Conservation (phyloP, 1,140 invertebrate genomes). For the Tigriopus japonicus region DNA sequence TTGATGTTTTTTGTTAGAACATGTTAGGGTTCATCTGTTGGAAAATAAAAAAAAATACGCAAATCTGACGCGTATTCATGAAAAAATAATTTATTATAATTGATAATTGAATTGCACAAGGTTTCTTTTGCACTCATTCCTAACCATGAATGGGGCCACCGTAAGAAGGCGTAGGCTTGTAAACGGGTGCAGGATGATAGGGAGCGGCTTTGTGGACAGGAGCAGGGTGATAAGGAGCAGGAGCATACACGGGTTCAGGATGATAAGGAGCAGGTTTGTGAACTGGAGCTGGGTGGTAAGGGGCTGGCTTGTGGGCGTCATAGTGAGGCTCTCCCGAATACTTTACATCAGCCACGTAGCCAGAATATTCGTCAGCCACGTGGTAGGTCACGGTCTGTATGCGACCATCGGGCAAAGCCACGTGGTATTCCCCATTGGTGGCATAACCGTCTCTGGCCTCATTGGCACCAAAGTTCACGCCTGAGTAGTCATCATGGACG, state of each 20-base stretch:
- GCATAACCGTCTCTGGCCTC: slow-evolving; percentile 3
- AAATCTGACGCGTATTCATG: no score
- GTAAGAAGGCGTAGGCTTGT: not conserved
- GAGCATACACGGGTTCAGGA: not conserved
- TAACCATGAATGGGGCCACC: no score
- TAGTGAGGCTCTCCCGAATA: slow-evolving; percentile 17
- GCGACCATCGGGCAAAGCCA: slow-evolving; percentile 16
- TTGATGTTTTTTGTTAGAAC: no score
- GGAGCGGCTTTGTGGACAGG: not conserved
- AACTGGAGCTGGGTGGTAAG: not conserved
- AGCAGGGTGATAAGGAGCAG: not conserved
- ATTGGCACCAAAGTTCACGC: slow-evolving; percentile 12
- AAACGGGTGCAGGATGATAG: not conserved
- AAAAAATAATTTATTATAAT: no score
- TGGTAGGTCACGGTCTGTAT: slow-evolving; percentile 7
- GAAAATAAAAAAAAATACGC: no score
- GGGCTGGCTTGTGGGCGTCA: slow-evolving; percentile 7
- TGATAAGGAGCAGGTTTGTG: not conserved
- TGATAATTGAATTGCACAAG: no score
- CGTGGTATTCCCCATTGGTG: slow-evolving; percentile 14
- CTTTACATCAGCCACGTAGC: slow-evolving; percentile 18
- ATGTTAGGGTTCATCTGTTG: no score
- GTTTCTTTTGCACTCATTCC: no score
- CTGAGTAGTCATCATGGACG: slow-evolving; percentile 10
- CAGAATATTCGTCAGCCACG: slow-evolving; percentile 16